Conservation (phyloP, 2,113 vertebrate species). For the Glaucomys volans region DNA sequence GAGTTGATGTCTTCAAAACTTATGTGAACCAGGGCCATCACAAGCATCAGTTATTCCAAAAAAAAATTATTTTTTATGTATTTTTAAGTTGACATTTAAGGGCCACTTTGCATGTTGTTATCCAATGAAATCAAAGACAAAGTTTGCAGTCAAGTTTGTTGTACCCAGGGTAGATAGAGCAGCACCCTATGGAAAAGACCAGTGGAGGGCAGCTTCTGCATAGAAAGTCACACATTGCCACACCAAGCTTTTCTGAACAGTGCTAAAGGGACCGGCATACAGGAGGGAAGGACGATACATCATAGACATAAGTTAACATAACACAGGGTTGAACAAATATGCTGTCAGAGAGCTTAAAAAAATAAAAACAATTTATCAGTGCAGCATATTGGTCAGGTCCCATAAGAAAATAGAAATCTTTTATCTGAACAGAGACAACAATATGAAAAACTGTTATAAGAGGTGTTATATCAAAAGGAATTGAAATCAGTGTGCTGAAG, state of each 20-base stretch:
- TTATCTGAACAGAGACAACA: not conserved
- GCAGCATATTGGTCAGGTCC: not conserved
- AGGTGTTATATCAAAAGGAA: too few relatives aligned
- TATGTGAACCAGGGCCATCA: not conserved
- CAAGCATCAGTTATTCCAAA: not conserved
- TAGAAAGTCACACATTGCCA: too few relatives aligned
- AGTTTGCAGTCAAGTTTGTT: not conserved
- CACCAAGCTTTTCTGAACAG: not conserved
- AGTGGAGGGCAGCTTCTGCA: too few relatives aligned
- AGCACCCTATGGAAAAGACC: rapidly evolving
- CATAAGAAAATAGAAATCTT: not conserved
- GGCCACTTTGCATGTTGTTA: not conserved
- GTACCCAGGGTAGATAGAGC: not conserved
- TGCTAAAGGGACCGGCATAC: not conserved
- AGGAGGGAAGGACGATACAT: not conserved
- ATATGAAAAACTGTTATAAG: too few relatives aligned
- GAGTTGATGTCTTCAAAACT: too few relatives aligned
- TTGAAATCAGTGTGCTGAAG: too few relatives aligned
- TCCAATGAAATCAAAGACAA: not conserved
- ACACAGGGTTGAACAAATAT: not conserved
- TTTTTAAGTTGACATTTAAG: not conserved
- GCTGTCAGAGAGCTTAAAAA: not conserved
- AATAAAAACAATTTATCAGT: not conserved
- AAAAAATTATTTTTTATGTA: not conserved
- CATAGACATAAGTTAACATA: not conserved